These are phyloP conservation scores for Anser cygnoides DNA, from an alignment of 2,113 vertebrate genomes.

Conservation along the genomic window DNA sequence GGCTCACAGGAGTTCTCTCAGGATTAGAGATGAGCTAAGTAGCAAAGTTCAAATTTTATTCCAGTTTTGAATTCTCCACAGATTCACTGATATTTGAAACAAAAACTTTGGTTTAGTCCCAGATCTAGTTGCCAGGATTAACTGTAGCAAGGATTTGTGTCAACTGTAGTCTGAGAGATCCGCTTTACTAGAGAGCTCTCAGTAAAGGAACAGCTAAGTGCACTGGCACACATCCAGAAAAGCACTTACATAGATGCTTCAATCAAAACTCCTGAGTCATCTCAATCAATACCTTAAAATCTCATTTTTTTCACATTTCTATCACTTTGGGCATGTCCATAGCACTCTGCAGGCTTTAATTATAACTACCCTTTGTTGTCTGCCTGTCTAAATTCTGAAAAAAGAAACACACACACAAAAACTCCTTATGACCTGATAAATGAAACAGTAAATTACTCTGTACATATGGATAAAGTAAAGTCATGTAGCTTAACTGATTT, in stretches of 20 bases:
- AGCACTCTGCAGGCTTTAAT: background rate
- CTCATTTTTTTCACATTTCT: background rate
- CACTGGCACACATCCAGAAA: background rate
- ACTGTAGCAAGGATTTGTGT: background rate
- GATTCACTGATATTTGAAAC: background rate
- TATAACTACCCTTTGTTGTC: background rate
- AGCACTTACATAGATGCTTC: background rate
- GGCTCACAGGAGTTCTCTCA: background rate
- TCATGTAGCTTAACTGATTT: background rate
- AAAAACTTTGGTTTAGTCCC: rapidly evolving
- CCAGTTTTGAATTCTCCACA: background rate
- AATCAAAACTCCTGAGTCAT: background rate
- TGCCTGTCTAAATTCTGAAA: background rate
- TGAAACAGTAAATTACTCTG: background rate
- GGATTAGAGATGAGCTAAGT: background rate
- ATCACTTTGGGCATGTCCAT: background rate
- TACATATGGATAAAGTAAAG: background rate
- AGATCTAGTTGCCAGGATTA: background rate
- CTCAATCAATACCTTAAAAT: background rate
- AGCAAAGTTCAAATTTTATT: background rate
- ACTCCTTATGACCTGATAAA: background rate
- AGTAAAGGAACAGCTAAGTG: background rate
- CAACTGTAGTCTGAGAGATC: background rate
- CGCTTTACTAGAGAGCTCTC: background rate
- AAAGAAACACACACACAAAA: background rate